phyloP scores from a whole-genome alignment of 2,888 invertebrate genomes.

The Torymus texanus region DNA sequence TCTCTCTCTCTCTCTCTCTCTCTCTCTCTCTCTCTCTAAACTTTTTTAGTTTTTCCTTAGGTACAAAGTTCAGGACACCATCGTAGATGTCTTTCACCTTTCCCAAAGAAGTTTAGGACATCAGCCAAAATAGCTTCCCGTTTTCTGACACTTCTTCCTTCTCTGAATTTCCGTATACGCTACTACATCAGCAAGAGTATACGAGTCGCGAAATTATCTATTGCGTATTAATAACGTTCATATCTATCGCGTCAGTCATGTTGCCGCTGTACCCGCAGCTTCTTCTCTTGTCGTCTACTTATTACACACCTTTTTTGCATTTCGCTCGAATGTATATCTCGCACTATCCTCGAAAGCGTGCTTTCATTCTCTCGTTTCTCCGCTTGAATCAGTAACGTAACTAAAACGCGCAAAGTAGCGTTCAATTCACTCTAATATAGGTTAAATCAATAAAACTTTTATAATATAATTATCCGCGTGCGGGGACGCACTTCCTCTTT shows the following conservation, averaged over 20 bases:
- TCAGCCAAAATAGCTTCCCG: slow-evolving; percentile 2
- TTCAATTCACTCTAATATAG: slow-evolving; percentile 7
- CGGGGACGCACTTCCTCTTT: slow-evolving; percentile 8
- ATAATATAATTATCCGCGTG: not conserved
- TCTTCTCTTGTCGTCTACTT: slow-evolving; percentile 3
- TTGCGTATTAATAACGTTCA: slow-evolving; percentile 11
- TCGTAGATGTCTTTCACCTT: slow-evolving; percentile 4
- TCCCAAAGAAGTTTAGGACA: slow-evolving; percentile 32
- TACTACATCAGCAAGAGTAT: slow-evolving; percentile 25
- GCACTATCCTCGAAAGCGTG: not conserved
- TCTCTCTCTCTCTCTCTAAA: slow-evolving; percentile 26
- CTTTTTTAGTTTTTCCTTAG: slow-evolving; percentile 13
- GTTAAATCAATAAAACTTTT: slow-evolving; percentile 13
- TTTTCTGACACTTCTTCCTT: not conserved
- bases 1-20: slow-evolving; percentile 32
- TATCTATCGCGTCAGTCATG: slow-evolving; percentile 39
- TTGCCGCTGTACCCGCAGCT: slow-evolving; percentile 54
- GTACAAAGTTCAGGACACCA: slow-evolving; percentile 45
- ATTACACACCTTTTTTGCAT: not conserved
- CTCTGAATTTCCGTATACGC: slow-evolving; percentile 21
- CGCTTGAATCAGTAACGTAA: slow-evolving; percentile 16
- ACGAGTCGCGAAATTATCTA: slow-evolving; percentile 29
- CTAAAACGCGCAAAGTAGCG: slow-evolving; percentile 20
- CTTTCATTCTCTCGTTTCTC: not conserved
- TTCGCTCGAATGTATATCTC: slow-evolving; percentile 14